Evolutionary conservation across 2,888 invertebrate species (phyloP).

Genomic region (Nipponacmea schrenckii): DNA sequence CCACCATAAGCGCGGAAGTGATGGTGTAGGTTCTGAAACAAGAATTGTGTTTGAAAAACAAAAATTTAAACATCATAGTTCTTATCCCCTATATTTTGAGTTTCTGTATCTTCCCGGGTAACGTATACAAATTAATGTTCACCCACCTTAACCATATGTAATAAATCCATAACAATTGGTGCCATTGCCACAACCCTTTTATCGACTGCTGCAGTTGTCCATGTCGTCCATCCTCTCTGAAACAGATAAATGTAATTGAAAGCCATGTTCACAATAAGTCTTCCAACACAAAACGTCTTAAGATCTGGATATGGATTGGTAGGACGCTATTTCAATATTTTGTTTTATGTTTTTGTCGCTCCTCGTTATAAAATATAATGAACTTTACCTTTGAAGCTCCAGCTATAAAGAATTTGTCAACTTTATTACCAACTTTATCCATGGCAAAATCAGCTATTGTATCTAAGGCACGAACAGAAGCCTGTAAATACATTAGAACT

Average conservation of each 20-base stretch:
- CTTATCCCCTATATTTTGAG: no score
- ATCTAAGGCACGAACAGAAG: constrained; percentile 48
- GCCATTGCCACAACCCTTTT: constrained; percentile 51
- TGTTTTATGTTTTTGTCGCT: no score
- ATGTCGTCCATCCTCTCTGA: constrained; percentile 60
- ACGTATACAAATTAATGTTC: no score
- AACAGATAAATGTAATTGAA: not conserved
- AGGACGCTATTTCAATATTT: no score
- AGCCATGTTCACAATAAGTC: no score
- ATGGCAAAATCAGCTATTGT: constrained; percentile 38
- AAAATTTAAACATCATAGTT: no score
- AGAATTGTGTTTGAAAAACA: not conserved
- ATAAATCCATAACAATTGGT: constrained; percentile 59
- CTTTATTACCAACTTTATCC: constrained; percentile 26
- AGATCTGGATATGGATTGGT: not conserved
- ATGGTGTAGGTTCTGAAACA: constrained; percentile 52
- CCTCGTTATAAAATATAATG: no score
- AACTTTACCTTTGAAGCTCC: constrained; percentile 55
- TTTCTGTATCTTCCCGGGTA: no score
- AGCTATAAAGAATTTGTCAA: constrained; percentile 46
- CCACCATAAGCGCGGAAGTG: constrained; percentile 56
- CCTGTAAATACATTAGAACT: constrained; percentile 29
- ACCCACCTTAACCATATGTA: constrained; percentile 49
- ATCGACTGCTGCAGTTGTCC: constrained; percentile 58
- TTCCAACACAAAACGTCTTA: not conserved